A percentile compares a stretch with the other conserved stretches of the same genome.
These are phyloP conservation scores for Formica selysi DNA, from an alignment of 1,140 invertebrate species.

Conservation along the genomic window DNA sequence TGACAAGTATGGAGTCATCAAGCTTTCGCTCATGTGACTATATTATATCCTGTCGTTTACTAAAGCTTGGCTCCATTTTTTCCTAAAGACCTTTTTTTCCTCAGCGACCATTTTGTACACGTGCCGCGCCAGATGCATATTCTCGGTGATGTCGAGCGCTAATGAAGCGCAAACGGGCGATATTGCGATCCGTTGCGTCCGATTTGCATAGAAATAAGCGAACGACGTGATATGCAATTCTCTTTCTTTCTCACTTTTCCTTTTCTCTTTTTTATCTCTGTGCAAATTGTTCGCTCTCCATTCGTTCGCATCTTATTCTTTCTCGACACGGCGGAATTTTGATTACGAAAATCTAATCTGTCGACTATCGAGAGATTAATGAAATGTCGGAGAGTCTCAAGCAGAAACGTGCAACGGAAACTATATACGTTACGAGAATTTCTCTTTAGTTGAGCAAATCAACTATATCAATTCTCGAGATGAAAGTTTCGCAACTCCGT, in stretches of 20 bases:
- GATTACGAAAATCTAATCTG: neutral
- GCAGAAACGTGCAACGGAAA: too few species aligned
- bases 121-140: constrained; percentile 11
- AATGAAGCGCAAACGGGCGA: constrained; percentile 51
- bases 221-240: neutral
- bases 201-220: neutral
- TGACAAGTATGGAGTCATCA: constrained; percentile 18
- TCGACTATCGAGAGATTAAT: neutral
- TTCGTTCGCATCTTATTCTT: neutral
- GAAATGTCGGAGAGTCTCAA: neutral
- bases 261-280: neutral
- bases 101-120: constrained; percentile 44
- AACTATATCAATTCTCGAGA: neutral
- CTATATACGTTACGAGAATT: too few species aligned
- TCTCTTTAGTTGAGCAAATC: neutral
- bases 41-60: neutral
- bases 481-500: neutral
- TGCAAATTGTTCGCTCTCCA: neutral
- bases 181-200: neutral
- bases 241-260: neutral
- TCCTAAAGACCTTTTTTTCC: constrained; percentile 22
- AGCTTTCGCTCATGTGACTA: constrained; percentile 7
- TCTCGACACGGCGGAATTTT: neutral
- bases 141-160: constrained; percentile 17
- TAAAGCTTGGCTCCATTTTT: constrained; percentile 28